Base-by-base conservation (phyloP, 2,888 invertebrate genomes). In the Holacanthella duospinosa region DNA sequence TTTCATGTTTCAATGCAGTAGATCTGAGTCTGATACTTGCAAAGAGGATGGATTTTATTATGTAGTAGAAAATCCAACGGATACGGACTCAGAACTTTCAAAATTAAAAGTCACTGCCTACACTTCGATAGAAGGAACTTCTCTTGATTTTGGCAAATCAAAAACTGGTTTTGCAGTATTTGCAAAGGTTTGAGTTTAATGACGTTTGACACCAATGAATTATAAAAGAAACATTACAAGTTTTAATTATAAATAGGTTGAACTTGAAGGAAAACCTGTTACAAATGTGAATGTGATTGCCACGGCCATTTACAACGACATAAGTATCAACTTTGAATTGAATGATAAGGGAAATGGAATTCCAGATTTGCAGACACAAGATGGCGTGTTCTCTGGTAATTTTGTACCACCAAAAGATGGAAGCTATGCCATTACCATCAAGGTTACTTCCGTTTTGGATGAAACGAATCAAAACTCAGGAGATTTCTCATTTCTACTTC, bases 331-430 rank as follows among this genome's bases (percentile, higher is more conserved):
- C 24, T n/a, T 58, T n/a, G 48, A 43, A 3, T 28, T 66, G 4
- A 12, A 44, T 43, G 68, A 68, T 56, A 57, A 67, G 28, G 67
- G 68, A 27, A 26, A 36, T 2, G 61, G 54, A 9, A 24, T 58
- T 1, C 68, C 68, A 0, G 68, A 68, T 56, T 54, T 61, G n/a
- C 25, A 44, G 26, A 29, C 27, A 43, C 26, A 61, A 12, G 69
- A 69, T 56, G 69, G 69, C 55, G 59, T 66, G 26, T 69, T 63
- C 57, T 67, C 67, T 19, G 67, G 29, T 2, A 61, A 55, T 27
- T 65, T 64, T 56, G 60, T 63, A 6, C 68, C 68, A 26, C 29
- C 61, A 1, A 36, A 29, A 1, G 64, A 67, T 56, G 61, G 64
- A 12, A 24, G 25, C 1, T 64, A 58, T 54, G 25, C 24, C 19